Conservation (phyloP, 2,888 invertebrate genomes). For the Chelonus formosanus region DNA sequence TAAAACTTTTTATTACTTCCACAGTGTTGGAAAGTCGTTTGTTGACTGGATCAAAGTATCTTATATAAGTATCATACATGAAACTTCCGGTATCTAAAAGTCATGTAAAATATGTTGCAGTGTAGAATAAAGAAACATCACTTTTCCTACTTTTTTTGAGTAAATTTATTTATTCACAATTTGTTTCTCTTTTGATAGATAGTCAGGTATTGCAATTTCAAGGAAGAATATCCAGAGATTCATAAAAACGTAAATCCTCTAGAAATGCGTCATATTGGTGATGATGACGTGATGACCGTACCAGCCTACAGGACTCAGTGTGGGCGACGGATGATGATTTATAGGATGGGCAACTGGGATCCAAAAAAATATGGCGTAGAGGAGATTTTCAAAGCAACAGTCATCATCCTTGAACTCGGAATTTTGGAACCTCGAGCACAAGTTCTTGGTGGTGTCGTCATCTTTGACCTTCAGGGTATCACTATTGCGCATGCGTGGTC, state of each 20-base stretch:
- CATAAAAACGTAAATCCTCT: conserved; percentile 75
- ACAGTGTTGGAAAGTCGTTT: conserved; percentile 6
- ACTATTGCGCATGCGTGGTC: conserved; percentile 78
- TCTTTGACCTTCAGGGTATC: conserved; percentile 79
- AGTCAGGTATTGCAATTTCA: conserved; percentile 79
- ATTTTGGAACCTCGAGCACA: conserved; percentile 79
- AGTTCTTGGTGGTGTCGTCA: conserved; percentile 78
- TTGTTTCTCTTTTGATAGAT: conserved; percentile 66
- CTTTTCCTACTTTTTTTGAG: no score
- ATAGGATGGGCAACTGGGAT: conserved; percentile 81
- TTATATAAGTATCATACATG: neutral
- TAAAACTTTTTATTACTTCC: conserved; percentile 11
- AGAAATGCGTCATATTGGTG: conserved; percentile 73
- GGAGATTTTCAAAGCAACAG: conserved; percentile 77
- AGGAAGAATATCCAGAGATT: conserved; percentile 75
- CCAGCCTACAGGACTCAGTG: conserved; percentile 81
- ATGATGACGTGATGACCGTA: conserved; percentile 75
- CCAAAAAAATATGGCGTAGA: conserved; percentile 73
- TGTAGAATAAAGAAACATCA: neutral
- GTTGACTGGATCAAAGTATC: conserved; percentile 19
- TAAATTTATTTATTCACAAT: conserved; percentile 37
- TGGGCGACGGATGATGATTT: conserved; percentile 77
- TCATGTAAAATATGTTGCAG: conserved; percentile 6
- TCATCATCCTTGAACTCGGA: conserved; percentile 77
- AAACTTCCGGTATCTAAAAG: conserved; percentile 7